Evolutionary conservation across 1,140 invertebrate genomes (phyloP).

Genomic region (Papilio polytes): DNA sequence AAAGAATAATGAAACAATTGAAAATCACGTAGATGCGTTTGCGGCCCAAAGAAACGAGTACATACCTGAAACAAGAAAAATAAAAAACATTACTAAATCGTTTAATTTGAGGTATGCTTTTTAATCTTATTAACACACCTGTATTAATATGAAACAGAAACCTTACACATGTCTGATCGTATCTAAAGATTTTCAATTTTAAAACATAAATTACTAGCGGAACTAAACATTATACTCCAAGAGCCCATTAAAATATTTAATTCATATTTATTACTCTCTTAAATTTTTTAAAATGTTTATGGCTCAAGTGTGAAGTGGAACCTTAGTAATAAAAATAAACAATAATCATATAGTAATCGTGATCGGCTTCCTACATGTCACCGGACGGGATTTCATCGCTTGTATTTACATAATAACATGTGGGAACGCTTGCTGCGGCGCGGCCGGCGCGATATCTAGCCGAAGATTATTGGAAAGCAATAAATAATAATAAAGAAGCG

Average conservation of each 20-base stretch:
- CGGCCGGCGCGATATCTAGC: constrained; percentile 47
- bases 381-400: constrained; percentile 11
- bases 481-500: constrained; percentile 79
- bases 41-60: background rate
- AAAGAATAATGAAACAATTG: background rate
- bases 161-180: background rate
- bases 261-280: constrained; percentile 3
- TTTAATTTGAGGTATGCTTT: too few species aligned
- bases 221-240: background rate
- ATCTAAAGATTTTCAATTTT: background rate
- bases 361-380: constrained; percentile 32
- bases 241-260: background rate
- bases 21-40: background rate
- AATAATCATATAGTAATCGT: constrained; percentile 24
- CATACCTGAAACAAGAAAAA: background rate
- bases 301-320: background rate
- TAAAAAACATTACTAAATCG: background rate
- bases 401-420: constrained; percentile 39
- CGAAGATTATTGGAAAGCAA: constrained; percentile 72
- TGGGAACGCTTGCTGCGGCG: constrained; percentile 22
- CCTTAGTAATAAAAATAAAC: constrained; percentile 2
- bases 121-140: too few species aligned
- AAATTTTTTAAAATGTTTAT: constrained; percentile 1
- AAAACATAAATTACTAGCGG: constrained; percentile 1
- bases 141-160: too few species aligned